A percentile compares a stretch with the other conserved stretches of the same genome.
Conservation (phyloP, 2,113 vertebrate genomes). For the Morphnarchus princeps region DNA sequence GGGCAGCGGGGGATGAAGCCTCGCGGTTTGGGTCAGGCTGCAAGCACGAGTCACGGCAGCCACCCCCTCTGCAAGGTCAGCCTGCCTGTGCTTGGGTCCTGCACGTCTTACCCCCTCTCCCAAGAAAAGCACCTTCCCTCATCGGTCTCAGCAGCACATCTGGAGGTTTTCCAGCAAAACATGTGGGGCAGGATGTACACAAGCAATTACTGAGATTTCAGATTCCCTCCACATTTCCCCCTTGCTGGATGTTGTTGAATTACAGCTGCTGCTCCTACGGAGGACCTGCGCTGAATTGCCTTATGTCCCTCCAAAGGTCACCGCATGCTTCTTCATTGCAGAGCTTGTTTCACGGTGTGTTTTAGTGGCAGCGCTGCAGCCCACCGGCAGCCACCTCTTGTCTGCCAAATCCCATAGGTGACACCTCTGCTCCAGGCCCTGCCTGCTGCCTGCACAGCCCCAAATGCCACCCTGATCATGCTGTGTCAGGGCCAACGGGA, state of each 20-base stretch:
- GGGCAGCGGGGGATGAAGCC: slow-evolving; percentile 26
- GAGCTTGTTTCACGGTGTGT: background rate
- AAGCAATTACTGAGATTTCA: background rate
- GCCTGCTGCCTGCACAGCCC: background rate
- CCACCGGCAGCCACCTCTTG: background rate
- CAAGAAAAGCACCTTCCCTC: slow-evolving; percentile 16
- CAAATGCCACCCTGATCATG: background rate
- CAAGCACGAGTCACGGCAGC: slow-evolving; percentile 39
- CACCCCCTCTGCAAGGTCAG: slow-evolving; percentile 52
- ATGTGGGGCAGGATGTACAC: background rate
- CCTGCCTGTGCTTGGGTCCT: slow-evolving; percentile 16
- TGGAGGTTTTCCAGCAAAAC: slow-evolving; percentile 31
- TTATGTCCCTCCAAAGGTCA: background rate
- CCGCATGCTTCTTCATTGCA: background rate
- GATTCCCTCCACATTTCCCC: background rate
- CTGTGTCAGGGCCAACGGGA: background rate
- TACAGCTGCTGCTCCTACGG: background rate
- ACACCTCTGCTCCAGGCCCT: background rate
- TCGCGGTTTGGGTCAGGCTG: slow-evolving; percentile 42
- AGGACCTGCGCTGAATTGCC: background rate
- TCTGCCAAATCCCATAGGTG: background rate
- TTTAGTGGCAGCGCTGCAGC: background rate
- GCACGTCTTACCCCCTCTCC: background rate
- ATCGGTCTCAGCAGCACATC: slow-evolving; percentile 7
- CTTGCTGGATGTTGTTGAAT: background rate